These are phyloP conservation scores for Rhinophrynus dorsalis DNA, from an alignment of 2,797 vertebrate genomes.

Conservation along the genomic window DNA sequence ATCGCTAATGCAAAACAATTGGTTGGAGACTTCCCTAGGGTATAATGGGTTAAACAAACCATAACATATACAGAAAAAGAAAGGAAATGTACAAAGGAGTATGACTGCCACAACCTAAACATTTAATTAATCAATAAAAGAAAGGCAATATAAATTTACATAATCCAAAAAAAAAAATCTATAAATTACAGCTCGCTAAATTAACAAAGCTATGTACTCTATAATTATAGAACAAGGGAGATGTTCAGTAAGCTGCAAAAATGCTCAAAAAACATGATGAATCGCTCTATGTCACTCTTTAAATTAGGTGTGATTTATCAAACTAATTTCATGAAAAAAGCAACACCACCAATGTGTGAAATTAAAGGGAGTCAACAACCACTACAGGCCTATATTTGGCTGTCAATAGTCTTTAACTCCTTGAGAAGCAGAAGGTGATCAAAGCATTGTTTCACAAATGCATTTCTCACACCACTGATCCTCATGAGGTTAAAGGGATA, in stretches of 20 bases:
- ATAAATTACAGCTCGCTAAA: slow-evolving; percentile 6
- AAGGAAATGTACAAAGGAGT: background rate
- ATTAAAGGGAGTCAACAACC: no score
- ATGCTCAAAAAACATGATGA: background rate
- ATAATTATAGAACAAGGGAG: background rate
- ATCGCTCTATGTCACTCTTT: background rate
- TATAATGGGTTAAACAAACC: background rate
- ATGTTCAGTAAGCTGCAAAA: slow-evolving; percentile 2
- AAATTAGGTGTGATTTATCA: slow-evolving; percentile 12
- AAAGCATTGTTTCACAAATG: no score
- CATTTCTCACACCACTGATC: no score
- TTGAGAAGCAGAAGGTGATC: no score
- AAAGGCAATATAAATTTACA: background rate
- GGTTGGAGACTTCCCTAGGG: no score
- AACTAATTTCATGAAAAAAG: background rate
- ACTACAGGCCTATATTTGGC: no score
- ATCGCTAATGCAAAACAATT: no score
- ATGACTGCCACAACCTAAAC: background rate
- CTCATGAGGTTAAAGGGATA: no score
- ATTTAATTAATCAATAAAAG: background rate
- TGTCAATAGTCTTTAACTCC: no score
- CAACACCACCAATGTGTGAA: no score
- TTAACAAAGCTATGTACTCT: background rate
- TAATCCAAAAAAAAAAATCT: background rate
- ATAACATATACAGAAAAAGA: background rate